A percentile compares a stretch with the other conserved stretches of the same genome.
These are phyloP conservation scores for Tolypeutes matacus DNA, from an alignment of 2,797 vertebrate genomes.

Conservation along the genomic window DNA sequence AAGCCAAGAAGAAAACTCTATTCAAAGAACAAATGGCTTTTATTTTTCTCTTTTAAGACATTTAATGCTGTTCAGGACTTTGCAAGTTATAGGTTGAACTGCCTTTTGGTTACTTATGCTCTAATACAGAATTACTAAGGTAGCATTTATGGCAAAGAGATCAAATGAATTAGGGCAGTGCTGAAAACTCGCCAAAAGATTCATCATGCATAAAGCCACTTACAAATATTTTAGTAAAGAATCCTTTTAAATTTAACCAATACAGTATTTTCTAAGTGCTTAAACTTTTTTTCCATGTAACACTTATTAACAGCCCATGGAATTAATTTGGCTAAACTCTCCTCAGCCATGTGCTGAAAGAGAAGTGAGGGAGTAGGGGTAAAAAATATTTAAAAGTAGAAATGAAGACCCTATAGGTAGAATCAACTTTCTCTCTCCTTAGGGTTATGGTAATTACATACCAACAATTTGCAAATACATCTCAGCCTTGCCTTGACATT, in stretches of 20 bases:
- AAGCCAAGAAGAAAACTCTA: neutral
- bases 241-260: constrained; percentile 65
- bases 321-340: constrained; percentile 65
- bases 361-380: neutral
- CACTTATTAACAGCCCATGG: constrained; percentile 37
- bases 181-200: neutral
- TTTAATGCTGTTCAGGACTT: constrained; percentile 11
- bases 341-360: constrained; percentile 31
- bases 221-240: constrained; percentile 33
- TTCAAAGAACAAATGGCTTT: neutral
- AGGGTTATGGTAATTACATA: neutral
- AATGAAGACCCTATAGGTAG: neutral
- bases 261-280: constrained; percentile 12
- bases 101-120: neutral
- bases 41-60: neutral
- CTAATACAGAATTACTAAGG: neutral
- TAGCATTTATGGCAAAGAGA: neutral
- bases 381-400: neutral
- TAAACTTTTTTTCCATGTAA: neutral
- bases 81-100: neutral
- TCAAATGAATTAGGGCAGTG: constrained; percentile 1
- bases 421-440: neutral
- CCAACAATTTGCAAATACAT: neutral
- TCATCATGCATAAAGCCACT: neutral
- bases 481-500: neutral